Conservation (phyloP, 2,113 vertebrate species). For the Eptatretus burgeri region DNA sequence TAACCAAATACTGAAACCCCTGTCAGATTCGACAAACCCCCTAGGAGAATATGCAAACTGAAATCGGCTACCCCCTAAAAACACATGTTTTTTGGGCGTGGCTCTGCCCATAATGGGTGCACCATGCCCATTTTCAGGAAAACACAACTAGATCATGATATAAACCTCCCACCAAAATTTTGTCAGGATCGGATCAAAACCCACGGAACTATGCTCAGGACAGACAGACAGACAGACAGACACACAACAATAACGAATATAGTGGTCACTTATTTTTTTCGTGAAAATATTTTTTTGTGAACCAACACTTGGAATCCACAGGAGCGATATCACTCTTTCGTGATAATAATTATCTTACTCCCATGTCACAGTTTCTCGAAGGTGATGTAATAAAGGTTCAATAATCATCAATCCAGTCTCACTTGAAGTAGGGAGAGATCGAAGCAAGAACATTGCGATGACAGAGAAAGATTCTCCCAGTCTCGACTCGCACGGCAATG, state of each 20-base stretch:
- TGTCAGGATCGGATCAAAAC: not conserved
- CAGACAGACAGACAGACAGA: not conserved
- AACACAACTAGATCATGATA: too few relatives aligned
- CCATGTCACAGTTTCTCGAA: not conserved
- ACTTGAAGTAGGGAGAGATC: slow-evolving; percentile 98
- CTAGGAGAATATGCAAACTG: too few relatives aligned
- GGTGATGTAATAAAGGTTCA: not conserved
- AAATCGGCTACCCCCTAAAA: too few relatives aligned
- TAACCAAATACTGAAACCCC: too few relatives aligned
- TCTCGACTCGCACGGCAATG: slow-evolving; percentile 87
- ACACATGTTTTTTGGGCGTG: too few relatives aligned
- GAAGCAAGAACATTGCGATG: slow-evolving; percentile 94
- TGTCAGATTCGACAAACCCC: too few relatives aligned
- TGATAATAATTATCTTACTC: not conserved
- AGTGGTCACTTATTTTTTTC: too few relatives aligned
- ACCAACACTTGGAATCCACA: slow-evolving; percentile 7
- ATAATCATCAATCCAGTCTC: slow-evolving; percentile 10
- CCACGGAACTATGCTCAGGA: not conserved
- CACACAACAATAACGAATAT: too few relatives aligned
- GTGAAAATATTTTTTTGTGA: slow-evolving; percentile 2
- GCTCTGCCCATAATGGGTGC: too few relatives aligned
- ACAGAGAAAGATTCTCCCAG: slow-evolving; percentile 77
- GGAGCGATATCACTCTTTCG: slow-evolving; percentile 3
- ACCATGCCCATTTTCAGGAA: too few relatives aligned
- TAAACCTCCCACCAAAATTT: too few relatives aligned